Base-by-base conservation (phyloP, 2,888 invertebrate genomes). In the Eucriotettix oculatus region DNA sequence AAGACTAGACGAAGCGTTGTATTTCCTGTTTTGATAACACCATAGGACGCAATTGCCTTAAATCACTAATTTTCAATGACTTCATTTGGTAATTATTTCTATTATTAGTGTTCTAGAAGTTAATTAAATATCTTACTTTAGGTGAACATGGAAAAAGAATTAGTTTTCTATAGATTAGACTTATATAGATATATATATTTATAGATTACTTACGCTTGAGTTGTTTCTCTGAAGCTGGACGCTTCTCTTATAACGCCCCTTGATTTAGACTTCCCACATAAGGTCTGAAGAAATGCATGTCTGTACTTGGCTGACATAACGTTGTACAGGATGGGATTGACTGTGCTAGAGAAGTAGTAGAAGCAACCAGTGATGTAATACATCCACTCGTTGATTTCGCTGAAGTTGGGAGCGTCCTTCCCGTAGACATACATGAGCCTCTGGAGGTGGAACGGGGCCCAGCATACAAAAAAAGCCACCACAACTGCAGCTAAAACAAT, bases 391-490 rank as follows among this genome's bases (percentile, higher is more conserved):
- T 89, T 90, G 68, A 88, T 78, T 63, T 76, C 75, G 60, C 79
- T 75, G 71, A 81, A 80, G 72, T 82, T 76, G 0, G 73, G 72
- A 58, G 77, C 76, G 29, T 81, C 73, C 64, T 78, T 78, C 42
- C 82, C 87, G 72, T 91, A 86, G 66, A 90, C 80, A 71, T 86
- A 89, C 72, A 92, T 82, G 59, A 96, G 78, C 10, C 96, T 78
- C 74, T 96, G 96, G 64, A 89, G 83, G 76, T 96, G 96, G 76
- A 95, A 96, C 42, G 96, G 96, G 0, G 93, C 91, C 95, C 96
- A 96, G 74, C 95, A 94, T 12, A 93, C 77, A 77, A 95, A 95
- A 78, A 96, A 96, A 43, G 90, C 87, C 10, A 94, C 79, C 59
- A 96, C 96, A 29, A 96, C 95, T 3, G 91, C 91, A 66, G 90